Percentiles rank a stretch among this genome's conserved stretches.
phyloP scores from a whole-genome alignment of 2,888 invertebrate genomes.

The Sisyra nigra region DNA sequence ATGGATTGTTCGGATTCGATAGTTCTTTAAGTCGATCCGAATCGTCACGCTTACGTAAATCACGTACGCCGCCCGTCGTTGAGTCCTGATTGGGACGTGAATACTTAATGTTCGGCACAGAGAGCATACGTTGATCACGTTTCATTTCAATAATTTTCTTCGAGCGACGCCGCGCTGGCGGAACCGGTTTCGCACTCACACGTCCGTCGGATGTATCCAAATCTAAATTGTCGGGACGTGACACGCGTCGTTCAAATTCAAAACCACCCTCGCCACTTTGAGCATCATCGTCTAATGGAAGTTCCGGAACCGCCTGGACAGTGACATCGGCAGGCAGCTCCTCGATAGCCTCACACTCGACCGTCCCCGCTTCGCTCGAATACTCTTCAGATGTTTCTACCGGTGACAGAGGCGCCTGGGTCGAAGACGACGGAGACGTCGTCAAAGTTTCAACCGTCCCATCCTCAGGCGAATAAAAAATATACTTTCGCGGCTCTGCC shows the following conservation, averaged over 20 bases:
- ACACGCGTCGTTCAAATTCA: constrained; percentile 17
- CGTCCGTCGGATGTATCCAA: constrained; percentile 30
- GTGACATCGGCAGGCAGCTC: constrained; percentile 4
- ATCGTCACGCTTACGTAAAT: constrained; percentile 13
- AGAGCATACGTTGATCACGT: constrained; percentile 51
- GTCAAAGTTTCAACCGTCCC: constrained; percentile 21
- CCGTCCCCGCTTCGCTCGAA: constrained; percentile 8
- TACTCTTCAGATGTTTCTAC: constrained; percentile 16
- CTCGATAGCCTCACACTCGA: constrained; percentile 7
- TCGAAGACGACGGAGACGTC: constrained; percentile 23
- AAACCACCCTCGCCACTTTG: too few relatives aligned
- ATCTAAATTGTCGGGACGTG: constrained; percentile 48
- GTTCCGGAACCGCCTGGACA: neutral
- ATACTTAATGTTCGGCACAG: constrained; percentile 61
- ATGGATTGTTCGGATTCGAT: too few relatives aligned
- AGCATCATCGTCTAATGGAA: too few relatives aligned
- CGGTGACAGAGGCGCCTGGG: constrained; percentile 22
- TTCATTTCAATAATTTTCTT: constrained; percentile 29
- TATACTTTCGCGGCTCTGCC: constrained; percentile 17
- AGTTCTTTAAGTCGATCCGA: constrained; percentile 15
- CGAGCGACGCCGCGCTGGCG: constrained; percentile 34
- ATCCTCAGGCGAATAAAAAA: constrained; percentile 25
- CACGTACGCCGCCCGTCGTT: constrained; percentile 24
- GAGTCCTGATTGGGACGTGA: constrained; percentile 29
- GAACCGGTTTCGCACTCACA: constrained; percentile 27